These are phyloP conservation scores for Galendromus occidentalis DNA, from an alignment of 1,140 invertebrate species.

Conservation along the genomic window DNA sequence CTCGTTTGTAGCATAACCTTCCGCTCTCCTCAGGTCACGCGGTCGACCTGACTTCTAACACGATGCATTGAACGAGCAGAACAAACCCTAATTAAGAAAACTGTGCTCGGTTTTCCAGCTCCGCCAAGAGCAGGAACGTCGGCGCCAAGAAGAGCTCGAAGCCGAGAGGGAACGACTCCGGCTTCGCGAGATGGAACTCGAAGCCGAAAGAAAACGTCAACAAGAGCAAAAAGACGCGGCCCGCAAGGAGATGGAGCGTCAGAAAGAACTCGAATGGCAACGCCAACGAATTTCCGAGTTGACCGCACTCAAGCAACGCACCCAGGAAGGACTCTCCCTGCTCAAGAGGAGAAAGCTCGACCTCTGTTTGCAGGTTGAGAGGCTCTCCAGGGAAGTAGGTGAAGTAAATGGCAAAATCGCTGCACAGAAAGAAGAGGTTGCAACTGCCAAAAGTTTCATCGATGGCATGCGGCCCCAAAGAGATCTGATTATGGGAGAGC, in stretches of 20 bases:
- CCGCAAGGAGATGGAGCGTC: slow-evolving; percentile 74
- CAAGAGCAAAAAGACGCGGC: slow-evolving; percentile 23
- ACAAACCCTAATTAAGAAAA: too few species aligned
- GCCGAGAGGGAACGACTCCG: slow-evolving; percentile 27
- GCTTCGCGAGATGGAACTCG: slow-evolving; percentile 32
- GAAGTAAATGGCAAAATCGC: slow-evolving; percentile 68
- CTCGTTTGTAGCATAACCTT: too few species aligned
- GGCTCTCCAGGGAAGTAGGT: slow-evolving; percentile 58
- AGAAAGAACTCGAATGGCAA: slow-evolving; percentile 88
- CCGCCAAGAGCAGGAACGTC: slow-evolving; percentile 39
- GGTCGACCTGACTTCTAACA: too few species aligned
- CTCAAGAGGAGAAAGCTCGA: slow-evolving; percentile 74
- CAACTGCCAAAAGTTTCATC: slow-evolving; percentile 78
- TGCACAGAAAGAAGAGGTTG: slow-evolving; percentile 66
- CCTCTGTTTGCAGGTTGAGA: slow-evolving; percentile 55
- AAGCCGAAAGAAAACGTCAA: slow-evolving; percentile 47
- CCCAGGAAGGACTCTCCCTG: slow-evolving; percentile 66
- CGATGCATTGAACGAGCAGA: too few species aligned
- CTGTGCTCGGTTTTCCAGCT: neutral
- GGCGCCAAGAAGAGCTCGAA: slow-evolving; percentile 42
- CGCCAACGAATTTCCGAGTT: slow-evolving; percentile 69
- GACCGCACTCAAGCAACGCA: slow-evolving; percentile 57
- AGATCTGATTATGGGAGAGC: slow-evolving; percentile 69
- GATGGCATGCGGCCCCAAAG: slow-evolving; percentile 79
- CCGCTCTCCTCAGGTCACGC: too few species aligned